These are phyloP conservation scores for Mimachlamys varia DNA, from an alignment of 2,888 invertebrate species.

Conservation along the genomic window DNA sequence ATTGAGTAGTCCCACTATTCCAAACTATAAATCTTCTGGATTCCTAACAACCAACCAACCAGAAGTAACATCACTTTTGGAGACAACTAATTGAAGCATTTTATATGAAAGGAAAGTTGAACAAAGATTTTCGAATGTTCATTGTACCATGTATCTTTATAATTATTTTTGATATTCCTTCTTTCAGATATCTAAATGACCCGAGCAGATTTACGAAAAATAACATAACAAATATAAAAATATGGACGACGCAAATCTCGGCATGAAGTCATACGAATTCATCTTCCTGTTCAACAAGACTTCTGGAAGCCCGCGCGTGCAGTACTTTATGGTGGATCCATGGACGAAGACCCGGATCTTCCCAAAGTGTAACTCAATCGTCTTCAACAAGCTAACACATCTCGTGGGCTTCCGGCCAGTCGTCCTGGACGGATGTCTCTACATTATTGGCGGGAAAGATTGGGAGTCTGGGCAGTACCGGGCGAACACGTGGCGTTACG, in stretches of 20 bases:
- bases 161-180: neutral
- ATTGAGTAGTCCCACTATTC: too few relatives aligned
- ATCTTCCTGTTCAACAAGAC: constrained; percentile 72
- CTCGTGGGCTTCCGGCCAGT: constrained; percentile 69
- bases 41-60: too few relatives aligned
- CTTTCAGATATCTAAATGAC: constrained; percentile 15
- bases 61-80: too few relatives aligned
- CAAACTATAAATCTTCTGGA: too few relatives aligned
- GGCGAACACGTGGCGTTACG: constrained; percentile 65
- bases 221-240: neutral
- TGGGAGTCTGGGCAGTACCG: constrained; percentile 66
- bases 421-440: constrained; percentile 67
- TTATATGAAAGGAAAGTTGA: too few relatives aligned
- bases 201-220: neutral
- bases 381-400: constrained; percentile 66
- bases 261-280: constrained; percentile 62
- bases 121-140: too few relatives aligned
- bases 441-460: constrained; percentile 72
- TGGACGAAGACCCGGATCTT: constrained; percentile 60
- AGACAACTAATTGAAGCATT: too few relatives aligned
- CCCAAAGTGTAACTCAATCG: constrained; percentile 68
- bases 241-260: constrained; percentile 45
- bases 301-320: constrained; percentile 69
- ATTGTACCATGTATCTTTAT: too few relatives aligned
- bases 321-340: constrained; percentile 75